These are phyloP conservation scores for Marronus borbonicus DNA, from an alignment of 2,888 invertebrate species.

Conservation along the genomic window DNA sequence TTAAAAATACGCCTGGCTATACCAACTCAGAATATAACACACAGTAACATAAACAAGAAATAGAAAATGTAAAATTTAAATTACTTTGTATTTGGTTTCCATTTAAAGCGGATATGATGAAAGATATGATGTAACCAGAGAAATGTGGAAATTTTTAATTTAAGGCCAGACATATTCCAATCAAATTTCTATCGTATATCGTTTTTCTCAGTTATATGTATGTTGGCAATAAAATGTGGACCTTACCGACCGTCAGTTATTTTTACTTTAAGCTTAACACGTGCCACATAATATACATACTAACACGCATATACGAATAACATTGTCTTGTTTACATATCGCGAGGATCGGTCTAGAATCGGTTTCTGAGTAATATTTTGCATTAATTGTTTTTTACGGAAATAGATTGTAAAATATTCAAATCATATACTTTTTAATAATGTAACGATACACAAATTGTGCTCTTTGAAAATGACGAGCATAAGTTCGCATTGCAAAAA, in stretches of 20 bases:
- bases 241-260: constrained; percentile 46
- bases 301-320: constrained; percentile 50
- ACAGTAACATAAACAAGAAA: not conserved
- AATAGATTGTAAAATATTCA: not conserved
- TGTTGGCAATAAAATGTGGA: constrained; percentile 45
- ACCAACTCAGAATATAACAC: too few relatives aligned
- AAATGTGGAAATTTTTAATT: too few relatives aligned
- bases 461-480: too few relatives aligned
- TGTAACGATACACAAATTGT: too few relatives aligned
- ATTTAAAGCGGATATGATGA: too few relatives aligned
- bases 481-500: too few relatives aligned
- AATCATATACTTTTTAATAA: not conserved
- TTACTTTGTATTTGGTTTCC: too few relatives aligned
- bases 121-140: too few relatives aligned
- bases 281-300: constrained; percentile 52
- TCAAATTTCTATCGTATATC: constrained; percentile 12
- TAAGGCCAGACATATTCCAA: not conserved
- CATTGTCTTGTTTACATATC: constrained; percentile 51
- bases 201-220: constrained; percentile 8
- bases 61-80: too few relatives aligned
- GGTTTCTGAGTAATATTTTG: constrained; percentile 39
- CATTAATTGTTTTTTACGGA: constrained; percentile 16
- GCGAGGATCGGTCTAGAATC: constrained; percentile 18
- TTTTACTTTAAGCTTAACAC: constrained; percentile 52
- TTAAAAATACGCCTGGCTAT: too few relatives aligned